Evolutionary conservation across 2,888 invertebrate genomes (phyloP).

Genomic region (Drosophila robusta): DNA sequence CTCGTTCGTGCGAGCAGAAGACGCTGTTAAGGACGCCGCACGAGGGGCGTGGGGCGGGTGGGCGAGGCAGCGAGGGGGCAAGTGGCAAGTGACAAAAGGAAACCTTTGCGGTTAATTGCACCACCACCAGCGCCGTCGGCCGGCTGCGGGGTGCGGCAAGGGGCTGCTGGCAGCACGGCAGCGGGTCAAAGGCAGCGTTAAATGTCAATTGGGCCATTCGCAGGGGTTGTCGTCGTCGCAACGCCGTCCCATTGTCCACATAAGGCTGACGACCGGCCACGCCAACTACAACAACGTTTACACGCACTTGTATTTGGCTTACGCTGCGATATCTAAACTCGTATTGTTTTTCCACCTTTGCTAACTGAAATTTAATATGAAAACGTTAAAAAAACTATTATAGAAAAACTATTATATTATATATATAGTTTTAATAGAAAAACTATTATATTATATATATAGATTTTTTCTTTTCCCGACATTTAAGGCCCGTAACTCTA

Average conservation of each 20-base stretch:
- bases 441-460: too few relatives aligned
- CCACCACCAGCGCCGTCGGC: constrained; percentile 43
- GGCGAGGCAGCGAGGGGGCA: too few relatives aligned
- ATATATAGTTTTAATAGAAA: too few relatives aligned
- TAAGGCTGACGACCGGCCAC: constrained; percentile 51
- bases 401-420: too few relatives aligned
- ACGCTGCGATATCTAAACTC: background rate
- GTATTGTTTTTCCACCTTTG: background rate
- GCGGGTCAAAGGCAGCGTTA: constrained; percentile 69
- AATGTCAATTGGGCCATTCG: constrained; percentile 70
- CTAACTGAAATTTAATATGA: background rate
- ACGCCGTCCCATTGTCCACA: constrained; percentile 9
- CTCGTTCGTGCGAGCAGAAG: constrained; percentile 40
- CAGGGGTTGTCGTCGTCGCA: constrained; percentile 34
- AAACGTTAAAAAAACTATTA: background rate
- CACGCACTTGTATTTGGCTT: constrained; percentile 1
- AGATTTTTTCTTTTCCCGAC: too few relatives aligned
- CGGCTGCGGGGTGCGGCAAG: background rate
- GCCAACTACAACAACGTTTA: constrained; percentile 20
- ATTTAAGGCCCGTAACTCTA: too few relatives aligned
- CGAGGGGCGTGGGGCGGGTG: constrained; percentile 10
- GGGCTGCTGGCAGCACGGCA: background rate
- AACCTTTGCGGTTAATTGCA: constrained; percentile 78
- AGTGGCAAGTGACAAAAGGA: constrained; percentile 68
- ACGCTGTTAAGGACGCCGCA: background rate